Evolutionary conservation across 2,888 invertebrate species (phyloP).

Genomic region (Heliconius ismenius): DNA sequence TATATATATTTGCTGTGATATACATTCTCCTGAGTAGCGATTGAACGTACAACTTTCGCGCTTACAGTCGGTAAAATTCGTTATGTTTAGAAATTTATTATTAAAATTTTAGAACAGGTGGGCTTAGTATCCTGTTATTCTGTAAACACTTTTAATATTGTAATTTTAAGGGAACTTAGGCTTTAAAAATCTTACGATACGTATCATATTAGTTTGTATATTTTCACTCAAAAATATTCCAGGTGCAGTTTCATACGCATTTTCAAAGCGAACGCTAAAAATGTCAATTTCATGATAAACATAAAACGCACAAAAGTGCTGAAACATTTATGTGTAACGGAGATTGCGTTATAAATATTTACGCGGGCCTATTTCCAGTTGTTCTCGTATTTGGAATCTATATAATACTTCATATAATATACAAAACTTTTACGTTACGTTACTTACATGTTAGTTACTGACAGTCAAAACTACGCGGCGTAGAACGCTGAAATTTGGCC

Average conservation of each 20-base stretch:
- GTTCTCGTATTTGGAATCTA: neutral
- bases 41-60: too few relatives aligned
- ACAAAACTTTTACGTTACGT: neutral
- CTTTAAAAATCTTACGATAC: neutral
- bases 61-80: too few relatives aligned
- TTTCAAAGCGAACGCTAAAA: conserved; percentile 38
- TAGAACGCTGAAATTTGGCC: too few relatives aligned
- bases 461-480: too few relatives aligned
- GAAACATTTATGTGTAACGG: conserved; percentile 34
- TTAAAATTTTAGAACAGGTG: too few relatives aligned
- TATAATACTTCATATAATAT: neutral
- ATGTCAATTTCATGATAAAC: conserved; percentile 41
- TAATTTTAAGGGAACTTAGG: neutral
- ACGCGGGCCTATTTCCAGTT: conserved; percentile 3
- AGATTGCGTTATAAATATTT: conserved; percentile 39
- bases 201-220: conserved; percentile 11
- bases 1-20: too few relatives aligned
- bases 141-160: neutral
- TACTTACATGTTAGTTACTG: too few relatives aligned
- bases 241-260: neutral
- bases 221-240: neutral
- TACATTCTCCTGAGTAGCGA: too few relatives aligned
- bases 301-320: conserved; percentile 34
- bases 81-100: too few relatives aligned
- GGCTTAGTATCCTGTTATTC: neutral